Conservation (phyloP, 2,888 invertebrate species). For the Dryomyza anilis region DNA sequence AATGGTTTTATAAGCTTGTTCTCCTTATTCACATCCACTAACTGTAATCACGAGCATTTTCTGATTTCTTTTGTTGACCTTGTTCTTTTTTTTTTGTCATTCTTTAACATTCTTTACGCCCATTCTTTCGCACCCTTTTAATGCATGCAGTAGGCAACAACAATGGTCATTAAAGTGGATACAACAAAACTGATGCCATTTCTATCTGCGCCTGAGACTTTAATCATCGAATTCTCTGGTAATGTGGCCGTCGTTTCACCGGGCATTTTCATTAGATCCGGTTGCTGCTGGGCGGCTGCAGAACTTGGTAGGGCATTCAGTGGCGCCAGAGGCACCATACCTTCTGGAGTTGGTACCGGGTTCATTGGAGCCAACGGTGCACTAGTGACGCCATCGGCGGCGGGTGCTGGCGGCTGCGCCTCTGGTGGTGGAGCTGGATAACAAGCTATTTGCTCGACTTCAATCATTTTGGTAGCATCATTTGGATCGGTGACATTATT, state of each 20-base stretch:
- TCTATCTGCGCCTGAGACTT: conserved; percentile 37
- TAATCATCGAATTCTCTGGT: conserved; percentile 41
- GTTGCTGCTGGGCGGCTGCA: conserved; percentile 34
- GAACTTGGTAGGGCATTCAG: conserved; percentile 35
- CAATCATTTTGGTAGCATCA: conserved; percentile 52
- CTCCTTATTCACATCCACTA: neutral
- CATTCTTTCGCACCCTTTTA: neutral
- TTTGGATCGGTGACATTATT: conserved; percentile 58
- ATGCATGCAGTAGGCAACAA: conserved; percentile 42
- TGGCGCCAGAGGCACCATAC: conserved; percentile 45
- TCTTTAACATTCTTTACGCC: neutral
- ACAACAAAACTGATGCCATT: conserved; percentile 32
- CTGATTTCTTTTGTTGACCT: neutral
- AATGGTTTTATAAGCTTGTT: no score
- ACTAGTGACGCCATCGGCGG: conserved; percentile 35
- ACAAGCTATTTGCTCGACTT: conserved; percentile 56
- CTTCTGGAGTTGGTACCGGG: conserved; percentile 24
- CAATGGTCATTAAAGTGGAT: conserved; percentile 40
- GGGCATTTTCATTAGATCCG: conserved; percentile 51
- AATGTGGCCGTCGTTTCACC: conserved; percentile 44
- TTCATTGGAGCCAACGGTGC: conserved; percentile 19
- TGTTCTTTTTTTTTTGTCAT: neutral
- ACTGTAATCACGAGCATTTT: neutral
- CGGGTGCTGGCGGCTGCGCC: conserved; percentile 41
- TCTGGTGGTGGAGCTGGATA: conserved; percentile 53